Evolutionary conservation across 2,797 vertebrate genomes (phyloP).

Genomic region (Kryptolebias ocellatus): DNA sequence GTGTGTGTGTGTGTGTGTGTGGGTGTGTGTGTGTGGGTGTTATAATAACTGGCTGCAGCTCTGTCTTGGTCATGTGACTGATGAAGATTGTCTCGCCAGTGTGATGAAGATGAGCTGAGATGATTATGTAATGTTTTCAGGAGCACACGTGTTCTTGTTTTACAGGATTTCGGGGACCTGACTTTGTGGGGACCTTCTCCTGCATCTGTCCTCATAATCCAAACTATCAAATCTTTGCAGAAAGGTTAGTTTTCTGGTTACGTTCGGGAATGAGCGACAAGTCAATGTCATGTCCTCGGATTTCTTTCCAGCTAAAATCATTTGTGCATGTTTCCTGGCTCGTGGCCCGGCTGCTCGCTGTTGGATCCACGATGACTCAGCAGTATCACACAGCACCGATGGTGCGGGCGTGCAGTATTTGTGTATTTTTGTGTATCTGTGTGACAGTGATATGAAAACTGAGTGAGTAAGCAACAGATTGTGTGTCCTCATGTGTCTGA

Average conservation of each 20-base stretch:
- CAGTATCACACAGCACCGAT: slow-evolving; percentile 43
- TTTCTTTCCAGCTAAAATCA: background rate
- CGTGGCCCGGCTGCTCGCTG: slow-evolving; percentile 32
- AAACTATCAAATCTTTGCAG: background rate
- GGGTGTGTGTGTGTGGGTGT: background rate
- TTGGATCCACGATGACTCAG: slow-evolving; percentile 57
- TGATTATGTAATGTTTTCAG: too few species aligned
- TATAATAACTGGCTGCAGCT: too few species aligned
- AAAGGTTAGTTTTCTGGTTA: background rate
- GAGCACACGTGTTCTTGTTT: slow-evolving; percentile 7
- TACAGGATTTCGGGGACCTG: background rate
- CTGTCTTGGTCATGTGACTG: too few species aligned
- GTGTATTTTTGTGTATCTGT: slow-evolving; percentile 23
- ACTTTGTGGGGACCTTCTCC: background rate
- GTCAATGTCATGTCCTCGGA: slow-evolving; percentile 13
- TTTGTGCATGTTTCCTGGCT: slow-evolving; percentile 44
- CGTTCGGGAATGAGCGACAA: too few species aligned
- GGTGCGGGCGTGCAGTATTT: slow-evolving; percentile 15
- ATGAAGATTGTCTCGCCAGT: too few species aligned
- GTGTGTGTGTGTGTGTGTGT: slow-evolving; percentile 1
- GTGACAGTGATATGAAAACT: slow-evolving; percentile 42
- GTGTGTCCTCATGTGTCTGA: slow-evolving; percentile 21
- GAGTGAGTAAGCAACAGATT: slow-evolving; percentile 56
- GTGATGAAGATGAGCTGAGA: too few species aligned
- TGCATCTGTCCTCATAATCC: background rate